Base-by-base conservation (phyloP, 2,113 vertebrate genomes). In the Leptobrachium leishanense region DNA sequence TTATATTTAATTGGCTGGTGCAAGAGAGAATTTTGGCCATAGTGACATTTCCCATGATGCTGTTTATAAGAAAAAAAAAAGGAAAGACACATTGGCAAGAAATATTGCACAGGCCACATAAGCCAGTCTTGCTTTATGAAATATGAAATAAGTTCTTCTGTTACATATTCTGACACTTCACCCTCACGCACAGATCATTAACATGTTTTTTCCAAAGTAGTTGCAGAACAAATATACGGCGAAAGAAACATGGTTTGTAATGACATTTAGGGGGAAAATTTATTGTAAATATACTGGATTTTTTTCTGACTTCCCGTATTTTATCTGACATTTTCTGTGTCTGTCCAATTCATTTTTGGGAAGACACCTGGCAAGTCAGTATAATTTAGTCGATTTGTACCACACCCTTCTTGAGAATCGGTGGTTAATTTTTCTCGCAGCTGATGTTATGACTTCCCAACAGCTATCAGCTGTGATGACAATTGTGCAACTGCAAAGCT, bases 11-110 rank as follows among this genome's bases (percentile, higher is more conserved):
- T 69, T 46, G 50, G 2, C 12, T 39, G 0, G 46, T 44, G n/a
- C 50, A 20, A 64, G 15, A 70, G 39, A 4, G n/a, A 72, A 53
- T 9, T 1, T 63, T 71, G 68, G 39, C 20, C 20, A 40, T 59
- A 41, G 44, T 44, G n/a, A 50, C 76, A 69, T 77, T 69, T 77
- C 54, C 43, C 41, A n/a, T 15, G 57, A 55, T 54, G 46, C 8
- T 57, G 40, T 76, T 78, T 78, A n/a, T 46, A 64, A 4, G 55
- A 12, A 12, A 20, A 31, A 7, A 71, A 64, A 20, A 50, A 8
- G 46, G 46, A 50, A 53, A 31, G 20, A 31, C 20, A 40, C 39
- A n/a, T 8, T 64, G 63, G 57, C 68, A 54, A 54, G 43, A 39
- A 11, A 7, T 11, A 59, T 31, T 44, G 6, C 6, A 20, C 1